Conservation (phyloP, 1,140 invertebrate species). For the Neuroterus valhalla region DNA sequence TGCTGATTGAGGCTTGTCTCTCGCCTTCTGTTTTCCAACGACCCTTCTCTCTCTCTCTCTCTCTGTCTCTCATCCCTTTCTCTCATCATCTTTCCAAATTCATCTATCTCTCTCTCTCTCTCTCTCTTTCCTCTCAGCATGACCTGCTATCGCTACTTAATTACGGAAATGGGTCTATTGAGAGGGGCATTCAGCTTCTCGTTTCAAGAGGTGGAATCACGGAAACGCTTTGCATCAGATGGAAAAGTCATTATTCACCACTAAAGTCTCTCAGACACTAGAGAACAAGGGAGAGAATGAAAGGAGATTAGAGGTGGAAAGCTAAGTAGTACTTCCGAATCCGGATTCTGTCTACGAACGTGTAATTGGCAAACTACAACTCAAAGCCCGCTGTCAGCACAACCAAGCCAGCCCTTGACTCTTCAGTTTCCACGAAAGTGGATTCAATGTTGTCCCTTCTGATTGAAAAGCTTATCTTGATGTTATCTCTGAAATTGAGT, state of each 20-base stretch:
- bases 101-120: background rate
- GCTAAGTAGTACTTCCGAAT: constrained; percentile 23
- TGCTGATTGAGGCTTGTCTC: constrained; percentile 39
- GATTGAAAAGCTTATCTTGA: background rate
- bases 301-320: background rate
- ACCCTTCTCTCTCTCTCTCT: background rate
- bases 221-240: constrained; percentile 19
- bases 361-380: constrained; percentile 25
- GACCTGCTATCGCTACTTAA: background rate
- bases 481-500: background rate
- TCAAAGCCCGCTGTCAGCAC: constrained; percentile 11
- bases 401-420: constrained; percentile 12
- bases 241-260: constrained; percentile 24
- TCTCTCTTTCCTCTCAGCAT: background rate
- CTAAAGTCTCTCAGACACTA: constrained; percentile 10
- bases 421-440: background rate
- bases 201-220: constrained; percentile 9
- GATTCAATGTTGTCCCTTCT: constrained; percentile 15
- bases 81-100: background rate
- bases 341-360: constrained; percentile 23
- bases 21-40: constrained; percentile 9
- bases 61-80: background rate
- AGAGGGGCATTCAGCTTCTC: background rate
- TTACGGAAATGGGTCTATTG: background rate
- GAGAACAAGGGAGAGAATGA: constrained; percentile 2